These are phyloP conservation scores for Leptodactylus fallax DNA, from an alignment of 2,797 vertebrate genomes.

Conservation along the genomic window DNA sequence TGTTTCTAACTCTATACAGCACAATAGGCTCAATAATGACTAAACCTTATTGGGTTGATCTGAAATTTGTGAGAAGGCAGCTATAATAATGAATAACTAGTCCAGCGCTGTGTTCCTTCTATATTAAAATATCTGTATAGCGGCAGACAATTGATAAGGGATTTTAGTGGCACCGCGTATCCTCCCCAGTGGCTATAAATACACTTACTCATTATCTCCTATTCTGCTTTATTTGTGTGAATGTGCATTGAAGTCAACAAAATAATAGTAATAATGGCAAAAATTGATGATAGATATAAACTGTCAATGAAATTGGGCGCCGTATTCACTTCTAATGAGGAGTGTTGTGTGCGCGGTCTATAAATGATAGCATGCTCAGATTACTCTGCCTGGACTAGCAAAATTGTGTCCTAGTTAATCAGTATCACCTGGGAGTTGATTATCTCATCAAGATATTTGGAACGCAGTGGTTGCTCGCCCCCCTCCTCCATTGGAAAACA, in stretches of 20 bases:
- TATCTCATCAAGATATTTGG: constrained; percentile 57
- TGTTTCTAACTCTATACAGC: not conserved
- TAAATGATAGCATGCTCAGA: constrained; percentile 40
- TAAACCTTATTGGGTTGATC: not conserved
- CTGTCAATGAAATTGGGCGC: constrained; percentile 45
- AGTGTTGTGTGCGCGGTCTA: constrained; percentile 27
- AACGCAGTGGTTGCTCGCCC: not conserved
- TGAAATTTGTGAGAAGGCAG: not conserved
- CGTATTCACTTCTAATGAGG: constrained; percentile 38
- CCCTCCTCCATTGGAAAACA: constrained; percentile 10
- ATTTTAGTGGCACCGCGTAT: not conserved
- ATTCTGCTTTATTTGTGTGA: constrained; percentile 21
- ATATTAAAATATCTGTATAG: not conserved
- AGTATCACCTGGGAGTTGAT: constrained; percentile 58
- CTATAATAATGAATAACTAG: not conserved
- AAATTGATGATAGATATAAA: constrained; percentile 44
- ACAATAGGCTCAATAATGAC: not conserved
- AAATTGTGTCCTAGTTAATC: constrained; percentile 56
- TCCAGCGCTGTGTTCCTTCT: not conserved
- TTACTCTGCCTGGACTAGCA: constrained; percentile 36
- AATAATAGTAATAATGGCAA: constrained; percentile 32
- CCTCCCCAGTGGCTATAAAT: not conserved
- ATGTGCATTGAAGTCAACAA: constrained; percentile 32
- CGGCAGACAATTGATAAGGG: not conserved
- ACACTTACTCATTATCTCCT: constrained; percentile 1